A percentile compares a stretch with the other conserved stretches of the same genome.
These are phyloP conservation scores for Oconnorella tubifera DNA, from an alignment of 2,888 invertebrate species.

Conservation along the genomic window DNA sequence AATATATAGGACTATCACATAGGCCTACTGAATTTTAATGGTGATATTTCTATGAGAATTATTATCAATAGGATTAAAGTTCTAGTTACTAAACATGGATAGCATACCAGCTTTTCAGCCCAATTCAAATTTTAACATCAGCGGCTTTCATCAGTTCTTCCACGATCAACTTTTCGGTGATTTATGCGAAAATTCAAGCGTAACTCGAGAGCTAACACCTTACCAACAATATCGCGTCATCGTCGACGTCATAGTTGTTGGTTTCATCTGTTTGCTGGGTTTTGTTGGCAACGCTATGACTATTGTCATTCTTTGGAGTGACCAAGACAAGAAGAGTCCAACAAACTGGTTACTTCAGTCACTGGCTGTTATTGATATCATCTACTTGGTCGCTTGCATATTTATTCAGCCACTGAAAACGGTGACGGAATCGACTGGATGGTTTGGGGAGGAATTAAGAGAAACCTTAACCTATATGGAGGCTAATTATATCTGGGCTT, in stretches of 20 bases:
- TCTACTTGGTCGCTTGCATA: constrained; percentile 35
- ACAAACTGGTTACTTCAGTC: constrained; percentile 38
- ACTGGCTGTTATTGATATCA: constrained; percentile 34
- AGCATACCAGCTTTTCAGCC: too few relatives aligned
- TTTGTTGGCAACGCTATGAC: constrained; percentile 29
- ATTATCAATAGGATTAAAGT: too few relatives aligned
- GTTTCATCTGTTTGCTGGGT: constrained; percentile 18
- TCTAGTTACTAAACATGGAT: too few relatives aligned
- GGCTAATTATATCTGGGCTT: constrained; percentile 31
- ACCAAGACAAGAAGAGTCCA: constrained; percentile 33
- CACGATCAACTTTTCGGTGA: too few relatives aligned
- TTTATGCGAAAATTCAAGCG: too few relatives aligned
- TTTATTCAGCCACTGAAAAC: constrained; percentile 33
- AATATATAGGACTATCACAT: too few relatives aligned
- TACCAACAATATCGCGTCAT: constrained; percentile 5
- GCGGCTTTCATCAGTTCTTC: too few relatives aligned
- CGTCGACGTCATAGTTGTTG: constrained; percentile 17
- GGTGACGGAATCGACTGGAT: constrained; percentile 28
- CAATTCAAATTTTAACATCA: too few relatives aligned
- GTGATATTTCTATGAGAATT: too few relatives aligned
- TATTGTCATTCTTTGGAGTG: constrained; percentile 29
- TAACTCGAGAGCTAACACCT: too few relatives aligned
- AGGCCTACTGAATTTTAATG: too few relatives aligned
- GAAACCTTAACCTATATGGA: not conserved
- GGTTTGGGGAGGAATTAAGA: constrained; percentile 11